Percentiles rank a stretch among this genome's conserved stretches.
These are phyloP conservation scores for Gonatopus flavifemur DNA, from an alignment of 1,140 invertebrate genomes.

Conservation along the genomic window DNA sequence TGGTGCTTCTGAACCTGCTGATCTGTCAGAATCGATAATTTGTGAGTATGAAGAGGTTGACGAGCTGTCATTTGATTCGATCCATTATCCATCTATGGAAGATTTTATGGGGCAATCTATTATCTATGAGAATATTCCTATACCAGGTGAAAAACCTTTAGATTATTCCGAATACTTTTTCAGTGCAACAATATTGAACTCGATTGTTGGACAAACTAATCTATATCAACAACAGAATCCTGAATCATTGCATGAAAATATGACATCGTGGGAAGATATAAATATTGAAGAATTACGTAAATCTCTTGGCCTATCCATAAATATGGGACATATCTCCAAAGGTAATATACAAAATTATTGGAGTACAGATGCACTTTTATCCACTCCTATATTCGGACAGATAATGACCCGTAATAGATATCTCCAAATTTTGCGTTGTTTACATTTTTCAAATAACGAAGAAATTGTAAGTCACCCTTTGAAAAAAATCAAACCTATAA, in stretches of 20 bases:
- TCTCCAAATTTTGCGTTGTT: constrained; percentile 1
- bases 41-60: not conserved
- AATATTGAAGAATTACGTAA: not conserved
- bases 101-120: not conserved
- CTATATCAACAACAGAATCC: not conserved
- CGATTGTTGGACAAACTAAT: not conserved
- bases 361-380: not conserved
- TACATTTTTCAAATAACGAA: constrained; percentile 5
- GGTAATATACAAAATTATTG: not conserved
- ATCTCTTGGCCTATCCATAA: not conserved
- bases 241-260: not conserved
- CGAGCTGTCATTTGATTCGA: not conserved
- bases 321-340: not conserved
- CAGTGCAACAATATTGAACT: not conserved
- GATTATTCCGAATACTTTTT: not conserved
- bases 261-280: not conserved
- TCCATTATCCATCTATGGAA: not conserved
- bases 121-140: not conserved
- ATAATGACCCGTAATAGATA: constrained; percentile 7
- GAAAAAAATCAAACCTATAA: constrained; percentile 1
- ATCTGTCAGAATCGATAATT: not conserved
- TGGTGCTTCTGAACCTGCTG: not conserved
- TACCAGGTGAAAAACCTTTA: not conserved
- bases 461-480: not conserved
- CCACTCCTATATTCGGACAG: not conserved